Conservation (phyloP, 1,140 invertebrate genomes). For the Cataglyphis hispanica region DNA sequence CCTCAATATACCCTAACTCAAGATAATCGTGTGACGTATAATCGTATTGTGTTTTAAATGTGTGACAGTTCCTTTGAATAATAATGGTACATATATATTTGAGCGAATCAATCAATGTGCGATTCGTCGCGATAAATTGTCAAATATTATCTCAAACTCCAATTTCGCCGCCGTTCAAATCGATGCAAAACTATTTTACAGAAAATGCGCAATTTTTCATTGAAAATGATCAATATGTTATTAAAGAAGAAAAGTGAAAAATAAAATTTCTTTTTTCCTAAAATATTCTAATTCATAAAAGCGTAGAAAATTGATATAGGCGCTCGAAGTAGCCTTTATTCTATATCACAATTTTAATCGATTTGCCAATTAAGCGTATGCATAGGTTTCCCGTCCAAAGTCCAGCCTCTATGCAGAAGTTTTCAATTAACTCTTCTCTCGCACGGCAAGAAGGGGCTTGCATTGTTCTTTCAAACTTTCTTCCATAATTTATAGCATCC, state of each 20-base stretch:
- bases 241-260: background rate
- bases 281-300: background rate
- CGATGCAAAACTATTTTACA: background rate
- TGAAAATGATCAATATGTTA: background rate
- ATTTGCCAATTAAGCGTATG: constrained; percentile 39
- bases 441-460: background rate
- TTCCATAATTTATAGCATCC: constrained; percentile 61
- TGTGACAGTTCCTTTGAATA: constrained; percentile 33
- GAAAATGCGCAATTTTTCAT: background rate
- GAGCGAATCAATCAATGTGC: background rate
- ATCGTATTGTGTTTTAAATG: constrained; percentile 16
- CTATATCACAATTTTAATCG: constrained; percentile 13
- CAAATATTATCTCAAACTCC: constrained; percentile 24
- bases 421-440: constrained; percentile 63
- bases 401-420: constrained; percentile 19
- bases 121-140: constrained; percentile 11
- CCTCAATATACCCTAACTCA: background rate
- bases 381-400: background rate
- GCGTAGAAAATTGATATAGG: background rate
- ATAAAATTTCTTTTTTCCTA: background rate
- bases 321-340: background rate
- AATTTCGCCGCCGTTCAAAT: background rate
- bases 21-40: constrained; percentile 36
- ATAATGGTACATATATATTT: background rate
- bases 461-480: constrained; percentile 52